Base-by-base conservation (phyloP, 2,797 vertebrate genomes). In the Glossophaga mutica region DNA sequence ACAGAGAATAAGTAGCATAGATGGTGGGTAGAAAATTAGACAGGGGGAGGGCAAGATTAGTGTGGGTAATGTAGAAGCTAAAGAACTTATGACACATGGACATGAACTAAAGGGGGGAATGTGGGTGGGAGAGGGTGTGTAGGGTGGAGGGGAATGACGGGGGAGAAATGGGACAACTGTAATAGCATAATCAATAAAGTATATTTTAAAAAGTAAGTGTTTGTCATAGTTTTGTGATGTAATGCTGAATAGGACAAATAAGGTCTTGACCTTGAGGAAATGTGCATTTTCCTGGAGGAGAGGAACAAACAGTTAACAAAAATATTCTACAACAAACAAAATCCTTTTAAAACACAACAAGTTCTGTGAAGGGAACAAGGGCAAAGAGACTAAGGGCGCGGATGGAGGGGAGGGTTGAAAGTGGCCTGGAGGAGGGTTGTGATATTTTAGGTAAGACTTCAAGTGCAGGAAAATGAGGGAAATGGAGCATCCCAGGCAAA, bases 191-290 rank as follows among this genome's bases (percentile, higher is more conserved):
- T n/a, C n/a, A n/a, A n/a, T n/a, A n/a, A n/a, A n/a, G n/a, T n/a
- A n/a, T n/a, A n/a, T n/a, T 37, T 76, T 93, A 34, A n/a, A 37
- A 87, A 85, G 57, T 50, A 79, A 87, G 32, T 44, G 24, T 42
- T 62, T 87, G 50, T 9, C 67, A 34, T 32, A 11, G 4, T 84
- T 68, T n/a, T 88, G 9, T 73, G 59, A 81, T 5, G 9, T 15
- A 32, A 46, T 37, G 9, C 22, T 68, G 37, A 70, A 5, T 50
- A 67, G 84, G 8, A 67, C 4, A 50, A 7, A 65, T 7, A 34
- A 10, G 10, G 10, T 74, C 48, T 32, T 4, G 11, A 18, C 37
- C 6, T 70, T 42, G 55, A 50, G 15, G 22, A 70, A 93, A 92
- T 2, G 22, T 59, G 48, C 0, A 10, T 44, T 48, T 3, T 15